Conservation (phyloP, 2,888 invertebrate species). For the Pocota personata region DNA sequence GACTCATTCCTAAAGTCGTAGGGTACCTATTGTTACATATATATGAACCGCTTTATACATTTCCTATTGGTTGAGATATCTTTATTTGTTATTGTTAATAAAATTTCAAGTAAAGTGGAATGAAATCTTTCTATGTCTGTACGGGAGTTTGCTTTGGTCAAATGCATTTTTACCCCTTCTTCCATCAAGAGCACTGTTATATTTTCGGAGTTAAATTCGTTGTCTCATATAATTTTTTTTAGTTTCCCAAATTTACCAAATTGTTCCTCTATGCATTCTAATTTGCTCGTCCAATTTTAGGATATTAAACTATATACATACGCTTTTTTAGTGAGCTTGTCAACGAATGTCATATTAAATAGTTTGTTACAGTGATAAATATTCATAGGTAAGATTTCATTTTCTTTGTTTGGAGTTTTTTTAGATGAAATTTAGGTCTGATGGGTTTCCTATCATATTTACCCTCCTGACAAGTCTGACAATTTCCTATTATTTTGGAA, state of each 20-base stretch:
- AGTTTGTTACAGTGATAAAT: neutral
- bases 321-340: too few relatives aligned
- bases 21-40: neutral
- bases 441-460: too few relatives aligned
- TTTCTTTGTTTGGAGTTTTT: too few relatives aligned
- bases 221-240: neutral
- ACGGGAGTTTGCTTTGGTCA: conserved; percentile 8
- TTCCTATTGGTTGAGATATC: neutral
- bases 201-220: neutral
- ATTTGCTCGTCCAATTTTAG: too few relatives aligned
- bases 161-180: too few relatives aligned
- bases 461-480: too few relatives aligned
- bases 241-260: neutral
- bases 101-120: neutral
- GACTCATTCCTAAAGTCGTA: conserved; percentile 1
- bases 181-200: neutral
- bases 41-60: conserved; percentile 4
- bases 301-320: too few relatives aligned
- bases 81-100: too few relatives aligned
- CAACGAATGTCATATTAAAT: too few relatives aligned
- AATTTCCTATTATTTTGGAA: too few relatives aligned
- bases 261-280: too few relatives aligned
- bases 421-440: neutral
- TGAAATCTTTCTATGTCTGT: neutral
- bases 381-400: neutral